Evolutionary conservation across 1,140 invertebrate species (phyloP), one percentile per base, ranked within the genome.

Genomic region (Sitobion miscanthi): DNA sequence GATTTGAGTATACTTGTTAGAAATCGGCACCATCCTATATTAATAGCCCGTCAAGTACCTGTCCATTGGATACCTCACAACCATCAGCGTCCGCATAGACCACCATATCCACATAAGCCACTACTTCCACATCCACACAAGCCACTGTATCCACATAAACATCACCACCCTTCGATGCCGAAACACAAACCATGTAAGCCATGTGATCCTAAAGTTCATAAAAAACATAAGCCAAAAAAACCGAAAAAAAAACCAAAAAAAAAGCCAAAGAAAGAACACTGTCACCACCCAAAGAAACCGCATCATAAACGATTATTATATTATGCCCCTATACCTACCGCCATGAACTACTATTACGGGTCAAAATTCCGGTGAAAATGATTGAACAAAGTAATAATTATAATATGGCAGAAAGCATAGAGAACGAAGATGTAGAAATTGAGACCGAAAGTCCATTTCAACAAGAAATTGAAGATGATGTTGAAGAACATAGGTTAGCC

Each of bases 151-250:
- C 62, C 35, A 14, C 57, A 88, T 52, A n/a, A 49, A 21, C 62
- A 30, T 45, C 25, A 69, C 20, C 30, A 42, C 21, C 90, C 91
- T 20, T n/a, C 35, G 11, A 54, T 86, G 91, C 91, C 91, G 2
- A 93, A 85, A 42, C 91, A 93, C 49, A 93, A 93, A 85, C 91
- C 91, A 35, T 93, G 91, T 42, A 93, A 93, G 5, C 91, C 91
- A 21, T 85, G 82, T 21, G 35, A 86, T 8, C 91, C 91, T 8
- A 93, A 93, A 93, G 91, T 85, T 8, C 82, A 93, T 25, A 91
- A 91, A 35, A 85, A 85, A 54, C 91, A 93, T 11, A 93, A 52
- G 11, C 91, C 91, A 20, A 93, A 93, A 93, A 93, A 93, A 45
- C 91, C 91, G 0, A 92, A 92, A 47, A 93, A 92, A 35, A 93